These are phyloP conservation scores for Jacana jacana DNA, from an alignment of 2,113 vertebrate genomes.

Conservation along the genomic window DNA sequence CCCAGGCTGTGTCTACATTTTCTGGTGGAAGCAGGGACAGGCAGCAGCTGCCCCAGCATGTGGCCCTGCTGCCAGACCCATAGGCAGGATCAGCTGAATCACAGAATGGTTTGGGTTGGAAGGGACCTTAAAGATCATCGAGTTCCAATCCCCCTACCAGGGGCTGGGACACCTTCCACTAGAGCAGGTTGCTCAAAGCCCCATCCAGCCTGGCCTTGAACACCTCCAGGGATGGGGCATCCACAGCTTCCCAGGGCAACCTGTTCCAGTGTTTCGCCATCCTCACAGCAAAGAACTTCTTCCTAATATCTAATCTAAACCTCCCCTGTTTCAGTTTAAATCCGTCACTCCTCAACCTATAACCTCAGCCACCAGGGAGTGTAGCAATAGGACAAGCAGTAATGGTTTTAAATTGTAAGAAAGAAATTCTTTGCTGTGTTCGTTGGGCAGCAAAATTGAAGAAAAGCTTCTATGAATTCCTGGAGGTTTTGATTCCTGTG, in stretches of 20 bases:
- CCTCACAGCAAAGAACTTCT: neutral
- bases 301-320: neutral
- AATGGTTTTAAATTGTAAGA: no score
- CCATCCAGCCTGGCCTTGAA: neutral
- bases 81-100: neutral
- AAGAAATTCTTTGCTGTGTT: neutral
- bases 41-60: neutral
- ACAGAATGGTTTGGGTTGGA: neutral
- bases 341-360: neutral
- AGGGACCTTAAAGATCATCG: neutral
- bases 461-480: neutral
- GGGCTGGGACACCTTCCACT: neutral
- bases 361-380: no score
- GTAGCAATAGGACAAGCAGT: no score
- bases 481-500: neutral
- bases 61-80: neutral
- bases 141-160: neutral
- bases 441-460: neutral
- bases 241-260: neutral
- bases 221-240: neutral
- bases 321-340: neutral
- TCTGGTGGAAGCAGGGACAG: neutral
- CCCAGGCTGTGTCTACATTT: fast-evolving
- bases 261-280: neutral
- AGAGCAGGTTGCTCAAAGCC: neutral